phyloP scores from a whole-genome alignment of 2,888 invertebrate genomes.

The Capitulum mitella region DNA sequence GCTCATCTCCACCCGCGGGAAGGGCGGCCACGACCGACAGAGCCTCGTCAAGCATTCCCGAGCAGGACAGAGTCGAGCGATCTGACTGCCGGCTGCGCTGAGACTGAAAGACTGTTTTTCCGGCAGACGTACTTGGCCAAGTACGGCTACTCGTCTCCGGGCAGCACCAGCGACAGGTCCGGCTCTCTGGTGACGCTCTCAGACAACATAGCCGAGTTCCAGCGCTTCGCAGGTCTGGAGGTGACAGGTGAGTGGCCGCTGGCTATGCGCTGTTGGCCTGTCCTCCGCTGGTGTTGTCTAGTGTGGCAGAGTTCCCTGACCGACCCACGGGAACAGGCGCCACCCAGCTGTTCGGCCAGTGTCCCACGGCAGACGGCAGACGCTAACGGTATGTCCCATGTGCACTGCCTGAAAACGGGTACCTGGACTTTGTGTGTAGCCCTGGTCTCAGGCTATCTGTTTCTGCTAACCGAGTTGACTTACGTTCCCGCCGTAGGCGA shows the following conservation, averaged over 20 bases:
- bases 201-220: conserved; percentile 32
- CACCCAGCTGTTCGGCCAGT: neutral
- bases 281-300: neutral
- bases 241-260: conserved; percentile 40
- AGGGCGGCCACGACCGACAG: too few relatives aligned
- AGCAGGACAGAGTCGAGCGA: too few relatives aligned
- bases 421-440: too few relatives aligned
- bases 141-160: conserved; percentile 37
- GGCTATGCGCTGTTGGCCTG: neutral
- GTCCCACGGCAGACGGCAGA: too few relatives aligned
- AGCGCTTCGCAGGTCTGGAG: conserved; percentile 43
- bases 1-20: too few relatives aligned
- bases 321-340: neutral
- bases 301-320: neutral
- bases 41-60: too few relatives aligned
- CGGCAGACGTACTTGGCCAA: conserved; percentile 38
- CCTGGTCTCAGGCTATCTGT: neutral
- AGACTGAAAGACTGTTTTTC: too few relatives aligned
- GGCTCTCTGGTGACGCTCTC: neutral
- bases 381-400: too few relatives aligned
- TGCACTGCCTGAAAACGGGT: too few relatives aligned
- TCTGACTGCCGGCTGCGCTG: too few relatives aligned
- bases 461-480: neutral
- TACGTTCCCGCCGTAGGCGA: neutral
- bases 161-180: neutral